These are phyloP conservation scores for Toxotes chatareus DNA, from an alignment of 2,113 vertebrate species.

Conservation along the genomic window DNA sequence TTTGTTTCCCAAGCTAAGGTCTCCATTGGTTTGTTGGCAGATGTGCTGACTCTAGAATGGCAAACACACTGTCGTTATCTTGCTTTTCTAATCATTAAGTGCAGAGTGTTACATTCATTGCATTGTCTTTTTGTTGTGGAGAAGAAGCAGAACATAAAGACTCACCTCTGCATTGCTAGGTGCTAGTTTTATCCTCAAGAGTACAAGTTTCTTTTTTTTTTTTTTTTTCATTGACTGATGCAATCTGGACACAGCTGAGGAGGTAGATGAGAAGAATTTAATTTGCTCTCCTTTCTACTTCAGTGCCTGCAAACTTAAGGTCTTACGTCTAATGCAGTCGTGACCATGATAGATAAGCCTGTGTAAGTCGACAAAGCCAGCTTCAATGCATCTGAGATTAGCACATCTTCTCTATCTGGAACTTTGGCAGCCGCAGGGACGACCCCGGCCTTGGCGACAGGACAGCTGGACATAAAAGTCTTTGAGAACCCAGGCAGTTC, in stretches of 20 bases:
- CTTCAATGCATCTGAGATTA: slow-evolving; percentile 81
- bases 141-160: slow-evolving; percentile 48
- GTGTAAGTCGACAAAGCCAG: slow-evolving; percentile 77
- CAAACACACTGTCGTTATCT: slow-evolving; percentile 47
- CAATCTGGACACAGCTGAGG: slow-evolving; percentile 73
- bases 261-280: slow-evolving; percentile 79
- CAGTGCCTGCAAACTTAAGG: slow-evolving; percentile 70
- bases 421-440: slow-evolving; percentile 44
- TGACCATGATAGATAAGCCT: slow-evolving; percentile 79
- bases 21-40: slow-evolving; percentile 79
- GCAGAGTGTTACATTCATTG: slow-evolving; percentile 9
- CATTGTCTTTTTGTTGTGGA: slow-evolving; percentile 30
- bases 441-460: slow-evolving; percentile 79
- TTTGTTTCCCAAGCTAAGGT: slow-evolving; percentile 79
- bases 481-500: slow-evolving; percentile 74
- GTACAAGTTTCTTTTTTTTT: slow-evolving; percentile 11
- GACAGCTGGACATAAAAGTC: slow-evolving; percentile 74
- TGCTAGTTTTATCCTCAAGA: slow-evolving; percentile 54
- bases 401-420: slow-evolving; percentile 61
- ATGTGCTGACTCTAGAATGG: slow-evolving; percentile 47
- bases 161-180: slow-evolving; percentile 43
- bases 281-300: slow-evolving; percentile 79
- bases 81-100: slow-evolving; percentile 53
- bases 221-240: slow-evolving; percentile 64
- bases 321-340: slow-evolving; percentile 74